Evolutionary conservation across 2,113 vertebrate genomes (phyloP), one percentile per base, ranked within the genome.

Genomic region (Sinocyclocheilus maitianheensis): DNA sequence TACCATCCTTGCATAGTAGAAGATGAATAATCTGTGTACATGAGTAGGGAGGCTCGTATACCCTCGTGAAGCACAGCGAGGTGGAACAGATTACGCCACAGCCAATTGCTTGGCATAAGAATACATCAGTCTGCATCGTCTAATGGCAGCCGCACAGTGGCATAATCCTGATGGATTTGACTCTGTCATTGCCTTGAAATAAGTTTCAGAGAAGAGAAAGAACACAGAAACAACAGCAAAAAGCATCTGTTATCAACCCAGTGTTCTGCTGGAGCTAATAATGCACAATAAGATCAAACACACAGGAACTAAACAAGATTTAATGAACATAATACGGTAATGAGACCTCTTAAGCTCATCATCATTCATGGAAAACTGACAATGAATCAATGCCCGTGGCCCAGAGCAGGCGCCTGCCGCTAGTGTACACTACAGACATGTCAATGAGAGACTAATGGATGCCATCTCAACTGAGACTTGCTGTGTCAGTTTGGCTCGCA

Each of bases 321-420:
- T 90, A 90, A 90, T 91, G 81, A 90, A 88, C 85, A 89, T 87
- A 88, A 90, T 87, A 86, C 87, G 86, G 83, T 87, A 90, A 89
- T 86, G 79, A 86, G 87, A 86, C 79, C 88, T 87, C 82, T 82
- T 84, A 72, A 37, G 48, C 76, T 46, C 82, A 81, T 89, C 86
- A 85, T 90, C 84, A 81, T 86, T 90, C 86, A 89, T 78, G 51
- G 75, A 78, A 86, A 87, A 87, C 69, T 85, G 89, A 88, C 90
- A 83, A 77, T 83, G 85, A 84, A 82, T 89, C 89, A 86, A 85
- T 88, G 84, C 40, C 72, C 53, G 12, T 84, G 60, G 62, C 82
- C 87, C 87, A 85, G 80, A 83, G 72, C 40, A 84, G 81, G 72
- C 58, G 79, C 10, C 63, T 51, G 74, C 40, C 55, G 55, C 37